These are phyloP conservation scores for Macaria notata DNA, from an alignment of 2,888 invertebrate genomes.

Conservation along the genomic window DNA sequence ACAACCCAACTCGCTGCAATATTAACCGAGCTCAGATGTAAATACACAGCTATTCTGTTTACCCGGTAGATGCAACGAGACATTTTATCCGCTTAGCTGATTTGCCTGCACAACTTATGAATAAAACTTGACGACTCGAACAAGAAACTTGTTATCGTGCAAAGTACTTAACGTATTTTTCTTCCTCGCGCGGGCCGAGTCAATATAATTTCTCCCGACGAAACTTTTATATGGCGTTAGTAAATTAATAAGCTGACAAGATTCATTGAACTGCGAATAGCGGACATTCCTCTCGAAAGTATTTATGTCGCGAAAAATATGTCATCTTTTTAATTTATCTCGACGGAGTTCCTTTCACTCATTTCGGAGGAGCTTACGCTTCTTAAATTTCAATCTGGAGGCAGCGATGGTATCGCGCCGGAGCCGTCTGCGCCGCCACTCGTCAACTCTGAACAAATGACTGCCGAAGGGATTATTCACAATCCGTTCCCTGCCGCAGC, in stretches of 20 bases:
- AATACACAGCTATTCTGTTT: slow-evolving; percentile 24
- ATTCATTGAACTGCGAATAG: slow-evolving; percentile 34
- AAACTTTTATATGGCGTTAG: slow-evolving; percentile 31
- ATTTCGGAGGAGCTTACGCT: slow-evolving; percentile 53
- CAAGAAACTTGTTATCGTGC: slow-evolving; percentile 23
- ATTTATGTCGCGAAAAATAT: slow-evolving; percentile 38
- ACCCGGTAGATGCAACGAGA: slow-evolving; percentile 24
- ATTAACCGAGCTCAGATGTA: slow-evolving; percentile 22
- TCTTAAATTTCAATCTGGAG: slow-evolving; percentile 60
- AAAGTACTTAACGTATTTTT: slow-evolving; percentile 27
- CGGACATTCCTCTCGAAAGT: slow-evolving; percentile 30
- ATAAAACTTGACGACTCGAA: slow-evolving; percentile 26
- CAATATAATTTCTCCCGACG: slow-evolving; percentile 28
- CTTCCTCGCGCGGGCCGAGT: slow-evolving; percentile 15
- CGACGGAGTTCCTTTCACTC: slow-evolving; percentile 41
- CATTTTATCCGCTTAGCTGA: slow-evolving; percentile 30
- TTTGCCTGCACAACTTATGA: slow-evolving; percentile 28
- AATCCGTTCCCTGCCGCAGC: slow-evolving; percentile 57
- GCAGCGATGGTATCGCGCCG: slow-evolving; percentile 56
- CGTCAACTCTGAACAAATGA: slow-evolving; percentile 59
- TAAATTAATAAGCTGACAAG: slow-evolving; percentile 36
- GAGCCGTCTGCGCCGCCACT: slow-evolving; percentile 45
- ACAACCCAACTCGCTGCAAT: slow-evolving; percentile 18
- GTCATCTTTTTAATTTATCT: slow-evolving; percentile 45
- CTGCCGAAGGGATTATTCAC: slow-evolving; percentile 65